Base-by-base conservation (phyloP, 2,888 invertebrate species). In the Tricholauxania praeusta region DNA sequence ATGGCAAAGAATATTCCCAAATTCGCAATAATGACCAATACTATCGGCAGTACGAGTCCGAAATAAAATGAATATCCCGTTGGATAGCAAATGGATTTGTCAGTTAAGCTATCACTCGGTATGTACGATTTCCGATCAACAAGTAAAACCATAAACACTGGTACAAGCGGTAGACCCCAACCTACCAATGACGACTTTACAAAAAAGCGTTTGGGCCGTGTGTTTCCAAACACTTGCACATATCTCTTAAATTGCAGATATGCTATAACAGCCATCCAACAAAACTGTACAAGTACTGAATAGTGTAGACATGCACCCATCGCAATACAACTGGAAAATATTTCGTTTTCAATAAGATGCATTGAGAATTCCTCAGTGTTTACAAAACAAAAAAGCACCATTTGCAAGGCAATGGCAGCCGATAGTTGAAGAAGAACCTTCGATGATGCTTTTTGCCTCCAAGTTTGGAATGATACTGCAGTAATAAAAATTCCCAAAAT, bases 251-350 rank as follows among this genome's bases (percentile, higher is more conserved):
- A 93, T 82, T 92, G 92, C 71, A 92, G 86, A 74, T 91, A 88
- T 1, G 91, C 92, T 72, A 92, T 91, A 71, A 93, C 90, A 60
- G 92, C 84, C 92, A 93, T 93, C 93, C 93, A 93, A 81, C 90
- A 89, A 79, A 93, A 93, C 77, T 92, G 91, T 2, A 91, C 89
- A n/a, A 93, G 84, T 39, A 93, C 90, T 17, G 92, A 91, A 83
- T 92, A 93, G 80, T 93, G 92, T 7, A 93, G 84, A 19, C 89
- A 79, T 12, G 90, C 90, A 6, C 92, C 92, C 28, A 92, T 87
- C 17, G 87, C 82, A 57, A 91, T 88, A 80, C 93, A 93, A 52
- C 87, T 80, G 1, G 80, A 79, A 62, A 81, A 77, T 39, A 83
- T 83, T 57, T 87, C 80, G 52, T 83, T 81, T 55, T 80, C 77